Evolutionary conservation across 2,888 invertebrate genomes (phyloP), one percentile per base, ranked within the genome.

Genomic region (Fragum fragum): DNA sequence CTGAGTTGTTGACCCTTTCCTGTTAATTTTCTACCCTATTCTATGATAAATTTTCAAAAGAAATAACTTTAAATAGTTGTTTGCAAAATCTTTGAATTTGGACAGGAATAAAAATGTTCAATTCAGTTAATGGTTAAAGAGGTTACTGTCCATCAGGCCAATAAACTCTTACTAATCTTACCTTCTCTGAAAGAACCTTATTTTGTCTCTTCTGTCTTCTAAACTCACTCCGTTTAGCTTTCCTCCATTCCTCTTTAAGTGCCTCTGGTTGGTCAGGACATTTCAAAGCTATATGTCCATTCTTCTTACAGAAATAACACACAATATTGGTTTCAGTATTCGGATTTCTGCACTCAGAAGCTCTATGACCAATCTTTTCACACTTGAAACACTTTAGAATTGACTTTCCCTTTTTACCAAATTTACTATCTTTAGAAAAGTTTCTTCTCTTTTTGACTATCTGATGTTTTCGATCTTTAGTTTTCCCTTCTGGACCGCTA

Each of bases 281-380:
- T 83, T 97, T 97, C 0, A 97, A 96, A 36, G 98, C 95, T 87
- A 96, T 96, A 91, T 98, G 98, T 0, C 98, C 98, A 9, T 96
- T 96, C 94, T 97, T 96, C 18, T 96, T 95, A 92, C 98, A 98
- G 88, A 97, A 96, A 91, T 97, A 97, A 92, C 98, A 98, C n/a
- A 97, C 96, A 63, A 28, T 42, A 63, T 57, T 47, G n/a, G 53
- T 11, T 26, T 78, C n/a, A 14, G 14, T 28, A 6, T 73, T 59
- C 39, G 23, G 39, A 23, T 71, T 53, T 26, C 26, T 5, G 14
- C 59, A 59, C 32, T 73, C 18, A 23, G 32, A 53, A 11, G 55
- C 57, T 36, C 77, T 80, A 7, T 39, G 29, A 11, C 70, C 53
- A 61, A 69, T 69, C 73, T 70, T 73, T 68, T 63, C 61, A 73